Evolutionary conservation across 2,797 vertebrate species (phyloP), one percentile per base, ranked within the genome.

Genomic region (Phataginus tricuspis): DNA sequence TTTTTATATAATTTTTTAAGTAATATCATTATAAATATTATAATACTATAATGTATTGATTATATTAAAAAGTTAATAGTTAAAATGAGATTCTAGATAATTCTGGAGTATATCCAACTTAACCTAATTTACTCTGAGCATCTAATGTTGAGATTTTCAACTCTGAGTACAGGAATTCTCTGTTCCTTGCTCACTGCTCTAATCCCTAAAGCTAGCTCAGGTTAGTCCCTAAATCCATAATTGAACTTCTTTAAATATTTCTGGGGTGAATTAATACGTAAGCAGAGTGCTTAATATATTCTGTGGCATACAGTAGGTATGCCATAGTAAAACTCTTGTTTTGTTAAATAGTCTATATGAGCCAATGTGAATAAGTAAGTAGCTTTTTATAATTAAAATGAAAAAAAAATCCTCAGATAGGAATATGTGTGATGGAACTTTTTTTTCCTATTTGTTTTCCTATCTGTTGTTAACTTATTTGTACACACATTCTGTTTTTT

Each of bases 321-420:
- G 14, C 31, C 63, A 15, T 64, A 82, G 31, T 42, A 78, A 64
- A 89, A 0, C 1, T 66, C 9, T 37, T 79, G 0, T 72, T 97
- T 84, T 84, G 13, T 57, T 91, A 59, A 82, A 42, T 74, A 66
- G 2, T 86, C 19, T 77, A 16, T 64, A 31, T 64, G 31, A 75
- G n/a, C 25, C 10, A 49, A 5, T 71, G 86, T 63, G 72, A 80
- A 55, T 71, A 39, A 25, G 75, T 72, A 72, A 25, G 75, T 72
- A 72, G 45, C 7, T 64, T 86, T 64, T 42, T 29, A 42, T 45
- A 92, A 68, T n/a, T 89, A 75, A 91, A 93, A 53, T 77, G 16
- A 49, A 78, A 94, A 74, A 49, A 78, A 94, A 74, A 45, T 89
- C 12, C 34, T 95, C n/a, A 34, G 7, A 64, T 27, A 86, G 31